Conservation (phyloP, 2,888 invertebrate genomes). For the Congeria kusceri region DNA sequence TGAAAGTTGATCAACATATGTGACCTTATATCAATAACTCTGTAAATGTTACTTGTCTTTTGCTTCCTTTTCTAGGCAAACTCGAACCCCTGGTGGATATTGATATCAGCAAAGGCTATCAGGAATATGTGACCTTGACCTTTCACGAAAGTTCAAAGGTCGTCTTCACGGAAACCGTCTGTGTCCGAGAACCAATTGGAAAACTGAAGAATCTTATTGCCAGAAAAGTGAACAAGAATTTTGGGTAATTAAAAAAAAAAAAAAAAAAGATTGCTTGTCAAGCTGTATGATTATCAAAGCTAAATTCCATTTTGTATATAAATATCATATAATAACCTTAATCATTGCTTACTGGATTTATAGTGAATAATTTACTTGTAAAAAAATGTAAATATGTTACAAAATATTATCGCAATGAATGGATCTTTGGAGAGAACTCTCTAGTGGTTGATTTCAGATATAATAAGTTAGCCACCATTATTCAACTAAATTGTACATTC, state of each 20-base stretch:
- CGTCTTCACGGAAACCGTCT: slow-evolving; percentile 66
- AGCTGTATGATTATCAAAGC: no score
- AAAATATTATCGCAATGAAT: no score
- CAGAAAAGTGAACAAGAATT: slow-evolving; percentile 47
- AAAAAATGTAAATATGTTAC: background rate
- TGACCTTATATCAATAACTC: no score
- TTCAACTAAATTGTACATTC: no score
- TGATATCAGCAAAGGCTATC: slow-evolving; percentile 72
- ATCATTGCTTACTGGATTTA: background rate
- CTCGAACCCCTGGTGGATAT: slow-evolving; percentile 73
- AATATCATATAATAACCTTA: slow-evolving; percentile 65
- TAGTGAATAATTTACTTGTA: no score
- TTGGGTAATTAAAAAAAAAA: no score
- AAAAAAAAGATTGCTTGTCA: no score
- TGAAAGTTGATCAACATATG: no score
- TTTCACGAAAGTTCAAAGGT: slow-evolving; percentile 68
- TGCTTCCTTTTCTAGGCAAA: slow-evolving; percentile 59
- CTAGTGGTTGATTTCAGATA: no score
- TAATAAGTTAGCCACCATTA: no score
- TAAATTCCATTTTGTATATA: no score
- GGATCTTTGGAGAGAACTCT: no score
- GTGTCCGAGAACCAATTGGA: slow-evolving; percentile 73
- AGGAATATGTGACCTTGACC: slow-evolving; percentile 72
- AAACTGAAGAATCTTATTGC: slow-evolving; percentile 70
- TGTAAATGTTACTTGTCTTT: background rate